A percentile compares a stretch with the other conserved stretches of the same genome.
phyloP scores from a whole-genome alignment of 2,888 invertebrate species.

The Anthophora plumipes region DNA sequence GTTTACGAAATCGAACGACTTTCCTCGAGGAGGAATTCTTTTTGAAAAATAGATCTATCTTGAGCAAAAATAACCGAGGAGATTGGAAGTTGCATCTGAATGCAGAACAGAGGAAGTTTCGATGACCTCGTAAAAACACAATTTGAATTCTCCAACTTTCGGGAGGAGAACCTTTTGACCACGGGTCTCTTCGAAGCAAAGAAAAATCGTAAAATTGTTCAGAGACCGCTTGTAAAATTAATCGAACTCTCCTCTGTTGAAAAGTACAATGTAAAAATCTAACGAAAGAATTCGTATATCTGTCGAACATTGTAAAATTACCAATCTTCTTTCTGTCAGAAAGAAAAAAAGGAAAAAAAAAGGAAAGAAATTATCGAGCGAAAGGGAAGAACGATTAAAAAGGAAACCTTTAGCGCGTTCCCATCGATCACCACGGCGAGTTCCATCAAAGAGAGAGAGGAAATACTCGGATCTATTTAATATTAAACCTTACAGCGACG shows the following conservation, averaged over 20 bases:
- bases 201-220: not conserved
- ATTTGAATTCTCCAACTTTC: not conserved
- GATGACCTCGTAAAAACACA: slow-evolving; percentile 3
- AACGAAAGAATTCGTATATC: not conserved
- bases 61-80: not conserved
- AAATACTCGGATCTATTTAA: slow-evolving; percentile 31
- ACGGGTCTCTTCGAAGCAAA: too few species aligned
- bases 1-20: not conserved
- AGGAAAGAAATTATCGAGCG: too few species aligned
- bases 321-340: slow-evolving; percentile 31
- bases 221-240: not conserved
- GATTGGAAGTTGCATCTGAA: slow-evolving; percentile 4
- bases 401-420: slow-evolving; percentile 26
- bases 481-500: slow-evolving; percentile 33
- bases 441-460: slow-evolving; percentile 20
- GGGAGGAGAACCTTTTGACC: too few species aligned
- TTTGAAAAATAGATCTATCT: not conserved
- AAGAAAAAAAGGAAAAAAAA: too few species aligned
- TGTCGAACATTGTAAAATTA: slow-evolving; percentile 12
- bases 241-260: not conserved
- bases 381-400: slow-evolving; percentile 40
- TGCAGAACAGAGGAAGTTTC: not conserved
- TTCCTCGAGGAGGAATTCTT: not conserved
- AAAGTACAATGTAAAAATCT: not conserved
- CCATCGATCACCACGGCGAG: slow-evolving; percentile 27